Evolutionary conservation across 2,113 vertebrate genomes (phyloP).

Genomic region (Pachycephala philippinensis): DNA sequence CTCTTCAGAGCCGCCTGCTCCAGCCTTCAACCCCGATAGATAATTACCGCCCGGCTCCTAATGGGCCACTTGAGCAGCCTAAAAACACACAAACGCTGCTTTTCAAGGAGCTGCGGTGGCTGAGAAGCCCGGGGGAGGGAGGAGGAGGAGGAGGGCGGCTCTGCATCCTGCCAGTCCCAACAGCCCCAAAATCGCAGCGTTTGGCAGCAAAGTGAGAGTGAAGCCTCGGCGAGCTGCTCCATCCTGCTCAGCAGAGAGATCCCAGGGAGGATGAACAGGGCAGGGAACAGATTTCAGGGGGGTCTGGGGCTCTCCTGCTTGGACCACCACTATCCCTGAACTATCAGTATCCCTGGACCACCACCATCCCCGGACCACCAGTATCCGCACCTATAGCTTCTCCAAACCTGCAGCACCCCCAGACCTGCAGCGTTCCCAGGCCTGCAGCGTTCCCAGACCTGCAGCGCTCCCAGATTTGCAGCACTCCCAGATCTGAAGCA

Average conservation of each 20-base stretch:
- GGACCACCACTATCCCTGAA: too few species aligned
- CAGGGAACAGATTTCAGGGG: background rate
- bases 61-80: background rate
- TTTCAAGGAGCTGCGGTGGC: background rate
- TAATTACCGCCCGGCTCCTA: background rate
- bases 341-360: too few species aligned
- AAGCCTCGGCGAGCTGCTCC: rapidly evolving
- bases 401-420: rapidly evolving
- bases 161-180: background rate
- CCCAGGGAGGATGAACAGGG: background rate
- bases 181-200: rapidly evolving
- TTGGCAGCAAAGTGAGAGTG: background rate
- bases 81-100: background rate
- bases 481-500: rapidly evolving
- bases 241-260: rapidly evolving
- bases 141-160: background rate
- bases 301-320: background rate
- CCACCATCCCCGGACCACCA: rapidly evolving
- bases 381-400: too few species aligned
- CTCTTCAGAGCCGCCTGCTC: background rate
- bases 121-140: background rate
- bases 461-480: background rate
- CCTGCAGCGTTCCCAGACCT: rapidly evolving
- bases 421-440: rapidly evolving
- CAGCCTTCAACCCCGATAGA: background rate